Conservation (phyloP, 2,888 invertebrate genomes). For the Trichopria drosophilae region DNA sequence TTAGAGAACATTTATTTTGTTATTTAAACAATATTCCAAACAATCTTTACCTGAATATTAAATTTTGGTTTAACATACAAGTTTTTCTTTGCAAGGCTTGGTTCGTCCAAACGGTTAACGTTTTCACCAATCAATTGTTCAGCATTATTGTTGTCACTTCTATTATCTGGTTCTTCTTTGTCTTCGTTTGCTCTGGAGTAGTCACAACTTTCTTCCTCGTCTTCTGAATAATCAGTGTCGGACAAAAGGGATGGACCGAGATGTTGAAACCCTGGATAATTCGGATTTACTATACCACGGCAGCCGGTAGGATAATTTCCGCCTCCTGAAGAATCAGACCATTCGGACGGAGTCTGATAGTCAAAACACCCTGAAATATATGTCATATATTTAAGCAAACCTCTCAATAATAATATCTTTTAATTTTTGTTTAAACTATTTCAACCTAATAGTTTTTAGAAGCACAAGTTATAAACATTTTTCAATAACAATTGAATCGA, state of each 20-base stretch:
- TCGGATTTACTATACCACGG: slow-evolving; percentile 79
- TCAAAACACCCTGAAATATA: not conserved
- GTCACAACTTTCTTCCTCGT: slow-evolving; percentile 60
- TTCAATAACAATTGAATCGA: not conserved
- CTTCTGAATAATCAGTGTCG: slow-evolving; percentile 59
- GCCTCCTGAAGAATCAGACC: slow-evolving; percentile 55
- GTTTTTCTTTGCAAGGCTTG: slow-evolving; percentile 60
- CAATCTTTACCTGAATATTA: slow-evolving; percentile 60
- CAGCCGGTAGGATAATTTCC: slow-evolving; percentile 57
- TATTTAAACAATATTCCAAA: no score
- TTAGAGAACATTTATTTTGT: not conserved
- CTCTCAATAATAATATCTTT: no score
- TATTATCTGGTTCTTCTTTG: slow-evolving; percentile 59
- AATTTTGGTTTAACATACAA: slow-evolving; percentile 65
- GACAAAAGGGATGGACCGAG: slow-evolving; percentile 63
- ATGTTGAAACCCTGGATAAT: slow-evolving; percentile 83
- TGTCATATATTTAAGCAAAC: not conserved
- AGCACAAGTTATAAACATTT: not conserved
- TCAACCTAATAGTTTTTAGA: no score
- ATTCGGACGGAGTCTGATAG: slow-evolving; percentile 48
- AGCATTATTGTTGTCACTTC: slow-evolving; percentile 56
- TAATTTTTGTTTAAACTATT: no score
- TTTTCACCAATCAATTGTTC: slow-evolving; percentile 53
- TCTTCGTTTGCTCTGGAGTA: slow-evolving; percentile 62
- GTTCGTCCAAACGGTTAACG: slow-evolving; percentile 61